Conservation (phyloP, 2,888 invertebrate genomes). For the Himalopsyche kuldschensis region DNA sequence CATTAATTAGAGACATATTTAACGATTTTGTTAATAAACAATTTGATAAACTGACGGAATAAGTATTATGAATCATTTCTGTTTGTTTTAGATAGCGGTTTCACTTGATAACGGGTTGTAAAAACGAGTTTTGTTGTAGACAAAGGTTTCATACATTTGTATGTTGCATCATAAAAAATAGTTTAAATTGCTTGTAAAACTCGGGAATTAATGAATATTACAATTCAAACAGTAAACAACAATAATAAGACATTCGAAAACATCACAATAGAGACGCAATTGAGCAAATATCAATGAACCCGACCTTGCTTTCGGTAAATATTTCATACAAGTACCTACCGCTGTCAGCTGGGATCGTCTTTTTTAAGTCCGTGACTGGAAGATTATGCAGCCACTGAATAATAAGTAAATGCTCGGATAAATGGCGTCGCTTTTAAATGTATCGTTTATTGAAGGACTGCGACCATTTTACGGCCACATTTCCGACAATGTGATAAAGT, state of each 20-base stretch:
- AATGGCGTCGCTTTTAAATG: not conserved
- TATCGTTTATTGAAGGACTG: not conserved
- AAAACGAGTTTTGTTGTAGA: not conserved
- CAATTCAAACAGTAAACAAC: not conserved
- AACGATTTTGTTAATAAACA: too few relatives aligned
- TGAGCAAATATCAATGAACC: not conserved
- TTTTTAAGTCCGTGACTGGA: not conserved
- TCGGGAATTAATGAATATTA: not conserved
- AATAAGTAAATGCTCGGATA: not conserved
- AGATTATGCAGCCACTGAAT: not conserved
- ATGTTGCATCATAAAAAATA: not conserved
- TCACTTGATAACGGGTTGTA: not conserved
- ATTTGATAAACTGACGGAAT: too few relatives aligned
- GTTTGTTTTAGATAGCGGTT: too few relatives aligned
- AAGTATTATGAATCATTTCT: too few relatives aligned
- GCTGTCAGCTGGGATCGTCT: not conserved
- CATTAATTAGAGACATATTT: too few relatives aligned
- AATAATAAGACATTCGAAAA: not conserved
- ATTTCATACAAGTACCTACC: not conserved
- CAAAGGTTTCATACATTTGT: not conserved
- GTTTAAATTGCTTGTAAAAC: not conserved
- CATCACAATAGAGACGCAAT: not conserved
- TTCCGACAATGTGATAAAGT: not conserved
- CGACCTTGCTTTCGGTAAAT: not conserved
- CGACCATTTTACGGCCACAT: not conserved